Base-by-base conservation (phyloP, 2,797 vertebrate genomes). In the Pangasius djambal region DNA sequence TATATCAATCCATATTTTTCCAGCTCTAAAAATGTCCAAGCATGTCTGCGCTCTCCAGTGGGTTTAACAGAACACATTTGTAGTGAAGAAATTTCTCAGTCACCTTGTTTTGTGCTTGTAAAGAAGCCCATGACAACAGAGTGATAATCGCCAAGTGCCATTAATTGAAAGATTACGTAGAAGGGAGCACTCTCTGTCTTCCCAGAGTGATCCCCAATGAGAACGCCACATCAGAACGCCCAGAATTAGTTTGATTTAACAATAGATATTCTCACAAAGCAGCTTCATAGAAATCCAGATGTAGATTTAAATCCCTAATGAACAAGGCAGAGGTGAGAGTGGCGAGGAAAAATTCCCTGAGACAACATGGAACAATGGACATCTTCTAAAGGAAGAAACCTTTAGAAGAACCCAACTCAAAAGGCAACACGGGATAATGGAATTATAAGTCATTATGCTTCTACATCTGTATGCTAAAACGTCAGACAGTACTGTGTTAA, bases 151-250 rank as follows among this genome's bases (percentile, higher is more conserved):
- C 86, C 57, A 89, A 91, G 88, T 92, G 91, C 92, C 93, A 95
- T 95, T 92, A 95, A 93, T 94, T 85, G 85, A 93, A 93, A 93
- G 93, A 95, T 96, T 95, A 95, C 95, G 93, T 94, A 95, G 94
- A 94, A 91, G 92, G 95, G 92, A 93, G 92, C 92, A 89, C 87
- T 93, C 91, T 92, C 94, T 93, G 93, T 92, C 91, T 92, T 94
- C 92, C 90, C 90, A 89, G 90, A 82, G 90, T 94, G 93, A 94
- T 96, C 94, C 95, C 94, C 92, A 91, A 90, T 88, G 92, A 93
- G 92, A 0, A 92, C 90, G 88, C 92, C 86, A 74, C 89, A 89
- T 95, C 44, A 44, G 44, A 44, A 44, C 44, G 0, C 93, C 93
- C 94, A 90, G 85, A 94, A 91, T 95, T 96, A 92, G 93, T 89